Conservation (phyloP, 2,888 invertebrate species). For the Oscheius onirici region DNA sequence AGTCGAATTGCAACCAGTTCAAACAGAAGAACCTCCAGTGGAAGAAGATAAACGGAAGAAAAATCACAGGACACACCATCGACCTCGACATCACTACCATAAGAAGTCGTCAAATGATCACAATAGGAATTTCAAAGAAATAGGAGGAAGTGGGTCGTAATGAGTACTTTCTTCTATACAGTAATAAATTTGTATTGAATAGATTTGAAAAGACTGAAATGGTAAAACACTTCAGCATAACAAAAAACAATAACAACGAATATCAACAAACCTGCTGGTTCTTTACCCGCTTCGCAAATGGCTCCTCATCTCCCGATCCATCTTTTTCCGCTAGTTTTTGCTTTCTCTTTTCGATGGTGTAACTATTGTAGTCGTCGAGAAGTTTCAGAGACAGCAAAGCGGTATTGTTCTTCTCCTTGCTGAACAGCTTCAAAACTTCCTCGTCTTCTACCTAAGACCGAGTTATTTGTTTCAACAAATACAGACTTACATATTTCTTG, state of each 20-base stretch:
- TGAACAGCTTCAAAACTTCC: neutral
- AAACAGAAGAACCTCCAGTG: neutral
- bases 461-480: neutral
- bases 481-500: constrained; percentile 13
- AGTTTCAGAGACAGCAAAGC: constrained; percentile 3
- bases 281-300: too few species aligned
- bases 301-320: too few species aligned
- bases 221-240: too few species aligned
- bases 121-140: neutral
- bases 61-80: neutral
- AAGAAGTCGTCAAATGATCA: neutral
- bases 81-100: neutral
- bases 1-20: neutral
- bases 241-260: too few species aligned
- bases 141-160: neutral
- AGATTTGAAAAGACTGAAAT: too few species aligned
- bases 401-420: neutral
- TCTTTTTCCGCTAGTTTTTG: too few species aligned
- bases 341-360: too few species aligned
- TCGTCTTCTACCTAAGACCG: constrained; percentile 2
- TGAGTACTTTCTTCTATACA: too few species aligned
- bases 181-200: too few species aligned
- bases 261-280: too few species aligned
- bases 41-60: neutral
- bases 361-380: too few species aligned